These are phyloP conservation scores for Sylvia borin DNA, from an alignment of 2,797 vertebrate species.

Conservation along the genomic window DNA sequence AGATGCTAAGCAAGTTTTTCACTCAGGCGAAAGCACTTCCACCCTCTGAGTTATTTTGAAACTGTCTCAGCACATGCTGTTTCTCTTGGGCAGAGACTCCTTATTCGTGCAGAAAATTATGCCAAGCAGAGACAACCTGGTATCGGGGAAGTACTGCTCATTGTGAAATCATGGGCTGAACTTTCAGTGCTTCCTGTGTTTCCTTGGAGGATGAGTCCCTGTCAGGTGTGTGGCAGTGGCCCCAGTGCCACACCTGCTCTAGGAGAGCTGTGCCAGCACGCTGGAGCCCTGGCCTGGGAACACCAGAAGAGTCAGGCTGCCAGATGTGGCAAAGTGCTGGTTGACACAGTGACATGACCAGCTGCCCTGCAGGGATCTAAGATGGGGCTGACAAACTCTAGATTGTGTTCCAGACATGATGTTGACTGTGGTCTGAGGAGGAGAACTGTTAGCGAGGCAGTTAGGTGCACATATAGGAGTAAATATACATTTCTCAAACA, in stretches of 20 bases:
- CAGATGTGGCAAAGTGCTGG: neutral
- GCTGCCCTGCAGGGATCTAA: neutral
- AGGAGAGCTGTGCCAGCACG: neutral
- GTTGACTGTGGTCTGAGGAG: neutral
- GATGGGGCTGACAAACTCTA: neutral
- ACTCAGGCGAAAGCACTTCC: neutral
- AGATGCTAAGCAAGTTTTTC: neutral
- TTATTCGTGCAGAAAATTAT: neutral
- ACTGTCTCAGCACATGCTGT: neutral
- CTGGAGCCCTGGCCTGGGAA: neutral
- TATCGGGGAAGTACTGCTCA: rapidly evolving
- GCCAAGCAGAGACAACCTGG: neutral
- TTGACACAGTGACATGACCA: rapidly evolving
- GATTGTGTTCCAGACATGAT: neutral
- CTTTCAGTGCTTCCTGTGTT: neutral
- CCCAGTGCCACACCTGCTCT: neutral
- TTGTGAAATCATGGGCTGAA: neutral
- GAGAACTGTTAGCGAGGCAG: neutral
- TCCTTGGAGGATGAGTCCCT: neutral
- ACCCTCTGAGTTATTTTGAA: neutral
- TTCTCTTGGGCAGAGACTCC: neutral
- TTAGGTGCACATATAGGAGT: neutral
- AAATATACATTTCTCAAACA: neutral
- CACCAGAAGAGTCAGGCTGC: neutral
- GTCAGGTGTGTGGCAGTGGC: neutral